Percentiles rank a stretch among this genome's conserved stretches.
Evolutionary conservation across 1,140 invertebrate species (phyloP).

Genomic region (Papilio dardanus): DNA sequence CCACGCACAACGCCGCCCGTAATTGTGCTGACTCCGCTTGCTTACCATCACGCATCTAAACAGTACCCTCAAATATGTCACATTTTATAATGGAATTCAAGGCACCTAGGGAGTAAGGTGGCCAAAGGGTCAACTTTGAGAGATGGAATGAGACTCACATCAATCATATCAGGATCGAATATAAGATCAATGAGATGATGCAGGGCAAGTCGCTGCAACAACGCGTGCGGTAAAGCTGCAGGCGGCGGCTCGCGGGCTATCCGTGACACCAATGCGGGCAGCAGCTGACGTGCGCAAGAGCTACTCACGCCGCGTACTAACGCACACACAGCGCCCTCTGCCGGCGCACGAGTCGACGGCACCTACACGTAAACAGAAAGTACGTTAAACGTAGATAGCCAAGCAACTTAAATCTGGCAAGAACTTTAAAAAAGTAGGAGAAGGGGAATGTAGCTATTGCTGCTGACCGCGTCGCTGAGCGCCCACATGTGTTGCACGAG

Average conservation of each 20-base stretch:
- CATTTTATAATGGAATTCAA: not conserved
- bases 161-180: slow-evolving; percentile 66
- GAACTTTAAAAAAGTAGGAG: no score
- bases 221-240: slow-evolving; percentile 65
- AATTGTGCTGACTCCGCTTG: slow-evolving; percentile 59
- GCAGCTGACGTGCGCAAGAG: slow-evolving; percentile 59
- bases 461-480: slow-evolving; percentile 67
- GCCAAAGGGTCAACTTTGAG: no score
- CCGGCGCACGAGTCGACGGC: slow-evolving; percentile 65
- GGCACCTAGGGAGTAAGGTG: no score
- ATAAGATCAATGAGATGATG: slow-evolving; percentile 69
- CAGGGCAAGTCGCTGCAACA: slow-evolving; percentile 65
- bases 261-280: slow-evolving; percentile 59
- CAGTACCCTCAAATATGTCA: not conserved
- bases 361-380: slow-evolving; percentile 50
- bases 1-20: slow-evolving; percentile 64
- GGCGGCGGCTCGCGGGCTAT: slow-evolving; percentile 63
- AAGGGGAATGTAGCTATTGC: not conserved
- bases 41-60: slow-evolving; percentile 39
- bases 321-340: slow-evolving; percentile 71
- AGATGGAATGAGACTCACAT: slow-evolving; percentile 50
- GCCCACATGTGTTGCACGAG: slow-evolving; percentile 76
- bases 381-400: not conserved
- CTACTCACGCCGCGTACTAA: slow-evolving; percentile 61
- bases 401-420: no score